Evolutionary conservation across 1,140 invertebrate species (phyloP), one percentile per base, ranked within the genome.

Genomic region (Campoletis sonorensis): DNA sequence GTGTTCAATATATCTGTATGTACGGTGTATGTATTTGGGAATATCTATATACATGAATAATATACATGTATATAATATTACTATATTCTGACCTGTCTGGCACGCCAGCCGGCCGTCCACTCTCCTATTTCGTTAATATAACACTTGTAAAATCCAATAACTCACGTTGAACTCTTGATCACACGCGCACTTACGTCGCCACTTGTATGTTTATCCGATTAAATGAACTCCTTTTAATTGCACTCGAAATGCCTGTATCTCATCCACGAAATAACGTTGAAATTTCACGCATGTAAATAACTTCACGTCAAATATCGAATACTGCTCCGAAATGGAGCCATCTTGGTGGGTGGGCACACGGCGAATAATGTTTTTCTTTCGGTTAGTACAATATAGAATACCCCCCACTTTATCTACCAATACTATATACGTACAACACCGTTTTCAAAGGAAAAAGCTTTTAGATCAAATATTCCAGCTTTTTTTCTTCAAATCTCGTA

Each of bases 341-440:
- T 91, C 89, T 91, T 91, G 88, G 87, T 90, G 88, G 90, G 89
- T 91, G 89, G 90, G 86, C 89, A 90, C 89, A 87, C 87, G 85
- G 83, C 81, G 81, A 82, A 83, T 79, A 72, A 87, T 87, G 83
- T 84, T 82, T 84, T 82, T 79, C 26, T 45, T 27, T 51, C 27
- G 79, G 79, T 33, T 82, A 78, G 73, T 84, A 80, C 54, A 51
- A 26, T 54, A 70, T 16, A 13, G 61, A 26, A 54, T n/a, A 23
- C 40, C 40, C 40, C 40, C 40, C 40, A 45, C 40, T 45, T 45
- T 45, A 10, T 11, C 40, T 13, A 45, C 40, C 40, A 10, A 23
- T 7, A 64, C 21, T 5, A 64, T 64, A 26, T 26, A 64, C n/a
- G 8, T 64, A 64, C 21, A 26, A 18, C 13, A 23, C 54, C 21